Base-by-base conservation (phyloP, 2,888 invertebrate species). In the Dryocosmus kuriphilus region DNA sequence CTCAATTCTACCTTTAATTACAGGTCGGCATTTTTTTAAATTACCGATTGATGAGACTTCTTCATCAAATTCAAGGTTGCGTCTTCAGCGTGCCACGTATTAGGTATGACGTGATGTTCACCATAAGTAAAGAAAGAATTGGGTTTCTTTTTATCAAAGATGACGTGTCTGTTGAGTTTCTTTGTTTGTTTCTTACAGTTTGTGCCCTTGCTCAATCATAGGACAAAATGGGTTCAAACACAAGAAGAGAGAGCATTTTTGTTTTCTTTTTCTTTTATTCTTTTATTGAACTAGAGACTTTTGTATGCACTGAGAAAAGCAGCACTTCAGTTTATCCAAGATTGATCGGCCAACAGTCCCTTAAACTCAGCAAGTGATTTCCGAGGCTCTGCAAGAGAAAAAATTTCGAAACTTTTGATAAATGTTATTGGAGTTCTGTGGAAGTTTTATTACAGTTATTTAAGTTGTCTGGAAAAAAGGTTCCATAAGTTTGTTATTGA, bases 371-470 rank as follows among this genome's bases (percentile, higher is more conserved):
- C 27, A n/a, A 71, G 71, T 71, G 27, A 51, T 46, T 46, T 71
- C 46, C 71, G 30, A 30, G n/a, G 11, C 27, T 71, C 51, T 30
- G 30, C 6, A 71, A 71, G 46, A 46, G 27, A 71, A n/a, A 16
- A 71, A 71, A 51, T 71, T 51, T 51, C 27, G 46, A 71, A 30
- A 32, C 32, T 71, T 71, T 71, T 71, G 30, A 71, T 71, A 71
- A 71, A 30, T 71, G 71, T 46, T 71, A 71, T 71, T 51, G 27
- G n/a, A 51, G 71, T 71, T 71, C 51, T 51, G 14, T 30, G n/a
- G 1, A 51, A 51, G 51, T 71, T 71, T 71, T 32, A 51, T 51
- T 51, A 22, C 30, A 51, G n/a, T 71, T 51, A n/a, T 51, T 71
- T 71, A 71, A 71, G 51, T 71, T n/a, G 71, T 16, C 38, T 0